Evolutionary conservation across 2,113 vertebrate species (phyloP).

Genomic region (Salvelinus sp.): DNA sequence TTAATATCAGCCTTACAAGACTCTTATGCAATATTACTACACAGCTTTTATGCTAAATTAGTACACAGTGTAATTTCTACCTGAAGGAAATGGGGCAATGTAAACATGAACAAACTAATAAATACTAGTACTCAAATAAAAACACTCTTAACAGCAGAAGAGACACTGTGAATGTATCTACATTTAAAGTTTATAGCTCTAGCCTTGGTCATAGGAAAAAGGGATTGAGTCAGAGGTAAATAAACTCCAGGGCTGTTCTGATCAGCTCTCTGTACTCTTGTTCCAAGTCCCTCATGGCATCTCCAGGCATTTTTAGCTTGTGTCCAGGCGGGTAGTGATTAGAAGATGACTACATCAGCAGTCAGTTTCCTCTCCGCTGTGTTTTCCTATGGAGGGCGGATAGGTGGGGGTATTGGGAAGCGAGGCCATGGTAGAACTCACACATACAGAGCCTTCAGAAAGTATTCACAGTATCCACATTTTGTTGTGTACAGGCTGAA

Average conservation of each 20-base stretch:
- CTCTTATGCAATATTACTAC: background rate
- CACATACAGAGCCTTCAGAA: conserved; percentile 6
- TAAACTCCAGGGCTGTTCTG: conserved; percentile 53
- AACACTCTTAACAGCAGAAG: background rate
- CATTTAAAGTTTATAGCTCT: background rate
- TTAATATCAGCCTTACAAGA: background rate
- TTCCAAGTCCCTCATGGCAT: conserved; percentile 63
- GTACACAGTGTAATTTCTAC: background rate
- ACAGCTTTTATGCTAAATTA: background rate
- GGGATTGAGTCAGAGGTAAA: conserved; percentile 60
- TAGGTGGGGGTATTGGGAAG: conserved; percentile 35
- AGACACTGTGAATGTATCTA: background rate
- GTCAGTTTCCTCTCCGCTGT: conserved; percentile 61
- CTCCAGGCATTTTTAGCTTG: conserved; percentile 64
- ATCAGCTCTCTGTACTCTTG: conserved; percentile 52
- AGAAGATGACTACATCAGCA: conserved; percentile 67
- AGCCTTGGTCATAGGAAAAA: conserved; percentile 8
- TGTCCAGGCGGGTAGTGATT: conserved; percentile 54
- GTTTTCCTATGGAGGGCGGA: conserved; percentile 61
- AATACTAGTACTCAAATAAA: background rate
- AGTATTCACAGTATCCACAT: too few relatives aligned
- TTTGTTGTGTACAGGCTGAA: too few relatives aligned
- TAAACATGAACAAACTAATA: background rate
- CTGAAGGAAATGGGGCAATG: background rate
- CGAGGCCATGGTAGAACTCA: conserved; percentile 10